Conservation (phyloP, 2,797 vertebrate genomes). For the Clarias platycephalus region DNA sequence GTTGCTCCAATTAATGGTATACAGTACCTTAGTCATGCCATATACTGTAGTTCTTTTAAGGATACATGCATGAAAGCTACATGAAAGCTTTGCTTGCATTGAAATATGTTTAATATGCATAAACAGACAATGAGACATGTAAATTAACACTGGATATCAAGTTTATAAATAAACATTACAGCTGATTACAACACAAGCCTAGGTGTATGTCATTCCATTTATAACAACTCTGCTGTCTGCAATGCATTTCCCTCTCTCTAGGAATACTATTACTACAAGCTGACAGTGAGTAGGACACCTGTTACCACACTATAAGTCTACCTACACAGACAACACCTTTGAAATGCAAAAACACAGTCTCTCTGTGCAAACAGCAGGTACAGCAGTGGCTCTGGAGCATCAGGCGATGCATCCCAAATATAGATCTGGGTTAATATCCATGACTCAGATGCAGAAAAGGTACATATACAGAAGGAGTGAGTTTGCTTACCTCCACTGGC, state of each 20-base stretch:
- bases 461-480: slow-evolving; percentile 15
- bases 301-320: slow-evolving; percentile 49
- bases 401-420: neutral
- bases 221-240: neutral
- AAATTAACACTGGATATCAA: neutral
- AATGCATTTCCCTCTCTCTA: slow-evolving; percentile 33
- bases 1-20: neutral
- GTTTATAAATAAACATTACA: slow-evolving; percentile 9
- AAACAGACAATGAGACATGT: neutral
- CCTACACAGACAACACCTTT: slow-evolving; percentile 36
- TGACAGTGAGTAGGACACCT: slow-evolving; percentile 49
- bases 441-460: slow-evolving; percentile 18
- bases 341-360: slow-evolving; percentile 29
- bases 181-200: neutral
- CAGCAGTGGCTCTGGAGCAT: neutral
- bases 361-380: slow-evolving; percentile 24
- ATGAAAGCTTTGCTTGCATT: neutral
- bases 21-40: neutral
- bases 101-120: neutral
- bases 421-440: slow-evolving; percentile 47
- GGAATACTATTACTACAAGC: slow-evolving; percentile 35
- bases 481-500: slow-evolving; percentile 65
- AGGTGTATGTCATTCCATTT: neutral
- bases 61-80: neutral
- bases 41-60: neutral